Conservation (phyloP, 2,797 vertebrate species). For the Loris lydekkerianus region DNA sequence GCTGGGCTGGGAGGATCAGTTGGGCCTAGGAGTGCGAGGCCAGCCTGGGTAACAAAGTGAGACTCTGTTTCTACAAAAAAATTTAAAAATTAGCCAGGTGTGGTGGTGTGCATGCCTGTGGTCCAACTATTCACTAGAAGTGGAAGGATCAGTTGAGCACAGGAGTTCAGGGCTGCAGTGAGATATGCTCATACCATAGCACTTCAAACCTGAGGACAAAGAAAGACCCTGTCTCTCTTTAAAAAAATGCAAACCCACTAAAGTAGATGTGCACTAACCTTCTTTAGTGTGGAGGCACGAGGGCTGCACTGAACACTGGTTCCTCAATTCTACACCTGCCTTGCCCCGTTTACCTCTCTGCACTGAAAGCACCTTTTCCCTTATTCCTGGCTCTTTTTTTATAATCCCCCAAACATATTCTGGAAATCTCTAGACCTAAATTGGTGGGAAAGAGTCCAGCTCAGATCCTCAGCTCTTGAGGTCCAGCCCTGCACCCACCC, state of each 20-base stretch:
- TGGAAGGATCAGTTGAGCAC: no score
- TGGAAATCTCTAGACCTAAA: neutral
- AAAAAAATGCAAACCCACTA: neutral
- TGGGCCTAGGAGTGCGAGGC: no score
- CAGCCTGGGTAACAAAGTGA: no score
- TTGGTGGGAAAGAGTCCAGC: neutral
- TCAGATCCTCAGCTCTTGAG: neutral
- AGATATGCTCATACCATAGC: no score
- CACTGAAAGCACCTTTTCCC: neutral
- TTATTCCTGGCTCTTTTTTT: neutral
- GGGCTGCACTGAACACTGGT: neutral
- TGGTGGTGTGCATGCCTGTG: no score
- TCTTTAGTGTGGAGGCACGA: rapidly evolving
- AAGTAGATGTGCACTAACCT: neutral
- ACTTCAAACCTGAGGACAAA: no score
- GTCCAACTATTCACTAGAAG: no score
- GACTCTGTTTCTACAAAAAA: no score
- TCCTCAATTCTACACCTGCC: neutral
- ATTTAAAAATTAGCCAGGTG: no score
- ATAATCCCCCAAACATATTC: neutral
- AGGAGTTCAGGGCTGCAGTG: no score
- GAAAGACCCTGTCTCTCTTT: no score
- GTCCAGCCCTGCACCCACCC: neutral
- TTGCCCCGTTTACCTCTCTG: neutral
- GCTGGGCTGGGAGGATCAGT: no score